Evolutionary conservation across 1,140 invertebrate genomes (phyloP).

Genomic region (Camponotus floridanus): DNA sequence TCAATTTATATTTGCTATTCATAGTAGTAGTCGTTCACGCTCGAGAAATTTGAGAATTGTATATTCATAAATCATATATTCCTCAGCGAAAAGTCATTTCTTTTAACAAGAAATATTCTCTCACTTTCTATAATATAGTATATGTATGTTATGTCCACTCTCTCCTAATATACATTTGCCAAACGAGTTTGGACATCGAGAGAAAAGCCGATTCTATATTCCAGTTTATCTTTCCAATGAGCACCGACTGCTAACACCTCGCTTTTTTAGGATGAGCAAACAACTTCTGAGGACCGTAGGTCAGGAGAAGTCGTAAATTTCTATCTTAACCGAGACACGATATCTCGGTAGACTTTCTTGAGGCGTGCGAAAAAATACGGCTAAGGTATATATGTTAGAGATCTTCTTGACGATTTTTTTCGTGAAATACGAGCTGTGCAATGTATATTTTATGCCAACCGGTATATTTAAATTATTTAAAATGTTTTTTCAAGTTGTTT

Average conservation of each 20-base stretch:
- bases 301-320: slow-evolving; percentile 56
- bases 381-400: slow-evolving; percentile 34
- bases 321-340: slow-evolving; percentile 51
- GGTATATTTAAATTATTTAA: slow-evolving; percentile 8
- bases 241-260: slow-evolving; percentile 7
- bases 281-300: slow-evolving; percentile 55
- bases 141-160: slow-evolving; percentile 4
- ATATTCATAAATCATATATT: slow-evolving; percentile 20
- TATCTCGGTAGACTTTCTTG: slow-evolving; percentile 42
- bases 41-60: neutral
- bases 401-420: slow-evolving; percentile 34
- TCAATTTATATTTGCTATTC: neutral
- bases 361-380: slow-evolving; percentile 25
- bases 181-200: neutral
- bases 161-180: slow-evolving; percentile 33
- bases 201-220: slow-evolving; percentile 33
- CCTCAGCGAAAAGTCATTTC: neutral
- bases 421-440: too few species aligned
- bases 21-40: neutral
- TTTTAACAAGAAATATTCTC: neutral
- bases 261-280: slow-evolving; percentile 31
- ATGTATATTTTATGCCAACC: neutral
- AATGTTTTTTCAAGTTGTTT: neutral
- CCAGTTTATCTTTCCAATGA: slow-evolving; percentile 40
- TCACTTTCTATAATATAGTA: slow-evolving; percentile 23